These are phyloP conservation scores for Apoderus coryli DNA, from an alignment of 2,888 invertebrate genomes.

Conservation along the genomic window DNA sequence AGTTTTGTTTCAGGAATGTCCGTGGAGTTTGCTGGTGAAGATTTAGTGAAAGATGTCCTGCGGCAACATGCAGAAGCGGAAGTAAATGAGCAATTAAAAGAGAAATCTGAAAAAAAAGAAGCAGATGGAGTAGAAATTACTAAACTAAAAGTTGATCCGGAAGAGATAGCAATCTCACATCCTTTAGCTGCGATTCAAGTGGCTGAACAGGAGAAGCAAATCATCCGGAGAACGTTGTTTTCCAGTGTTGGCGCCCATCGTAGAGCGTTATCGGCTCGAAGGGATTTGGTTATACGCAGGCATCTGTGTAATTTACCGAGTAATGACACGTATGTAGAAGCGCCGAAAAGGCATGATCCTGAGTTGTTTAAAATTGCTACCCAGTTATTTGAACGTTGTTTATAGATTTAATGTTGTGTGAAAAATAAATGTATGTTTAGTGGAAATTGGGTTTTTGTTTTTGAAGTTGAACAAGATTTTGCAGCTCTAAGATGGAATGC, in stretches of 20 bases:
- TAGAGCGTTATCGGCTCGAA: conserved; percentile 63
- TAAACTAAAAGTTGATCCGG: conserved; percentile 21
- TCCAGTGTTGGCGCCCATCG: conserved; percentile 60
- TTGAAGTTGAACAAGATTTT: too few relatives aligned
- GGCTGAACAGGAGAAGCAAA: conserved; percentile 42
- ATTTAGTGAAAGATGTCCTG: conserved; percentile 37
- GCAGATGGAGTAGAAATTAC: conserved; percentile 11
- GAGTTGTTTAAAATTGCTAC: conserved; percentile 30
- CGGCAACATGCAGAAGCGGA: conserved; percentile 25
- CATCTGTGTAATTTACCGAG: conserved; percentile 55
- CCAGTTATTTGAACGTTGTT: conserved; percentile 28
- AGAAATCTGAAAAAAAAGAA: too few relatives aligned
- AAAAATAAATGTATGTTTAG: conserved; percentile 1
- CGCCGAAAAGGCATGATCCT: conserved; percentile 30
- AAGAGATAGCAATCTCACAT: conserved; percentile 28
- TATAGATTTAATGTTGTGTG: conserved; percentile 17
- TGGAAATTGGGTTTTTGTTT: too few relatives aligned
- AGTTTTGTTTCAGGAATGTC: conserved; percentile 49
- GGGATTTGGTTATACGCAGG: conserved; percentile 59
- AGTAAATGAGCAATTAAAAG: conserved; percentile 16
- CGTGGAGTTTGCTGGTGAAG: conserved; percentile 55
- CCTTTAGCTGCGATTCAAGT: conserved; percentile 47
- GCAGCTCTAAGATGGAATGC: too few relatives aligned
- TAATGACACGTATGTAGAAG: conserved; percentile 36
- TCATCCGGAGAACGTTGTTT: conserved; percentile 47